Base-by-base conservation (phyloP, 2,113 vertebrate species). In the Carettochelys insculpta region DNA sequence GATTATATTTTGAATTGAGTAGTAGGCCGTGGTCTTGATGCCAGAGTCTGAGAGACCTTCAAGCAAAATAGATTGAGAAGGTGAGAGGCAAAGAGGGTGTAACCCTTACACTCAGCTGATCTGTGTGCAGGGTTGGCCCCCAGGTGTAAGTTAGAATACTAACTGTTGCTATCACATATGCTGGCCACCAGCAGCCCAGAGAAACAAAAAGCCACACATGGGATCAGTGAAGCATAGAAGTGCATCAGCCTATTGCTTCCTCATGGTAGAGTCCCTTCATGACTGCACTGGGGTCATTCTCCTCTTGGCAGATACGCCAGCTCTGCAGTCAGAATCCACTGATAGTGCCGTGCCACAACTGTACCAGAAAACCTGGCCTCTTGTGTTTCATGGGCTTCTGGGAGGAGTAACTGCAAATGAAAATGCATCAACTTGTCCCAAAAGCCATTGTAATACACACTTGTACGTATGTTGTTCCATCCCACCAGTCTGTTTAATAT, bases 231-330 rank as follows among this genome's bases (percentile, higher is more conserved):
- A 82, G 85, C 91, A 85, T 77, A 85, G 88, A 95, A 91, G 71
- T 92, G 89, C 91, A 38, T 52, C 87, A 95, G 95, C 94, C 89
- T 78, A 80, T 68, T 27, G 75, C 78, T 92, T 79, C 43, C 14
- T 77, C 53, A 29, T 3, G 22, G 24, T 17, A 76, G 71, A 77
- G 83, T 31, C 43, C 34, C 10, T 38, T 52, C 25, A 52, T 83
- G 48, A 77, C 1, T 14, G 76, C 43, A 75, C 61, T 77, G 54
- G 83, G 79, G 51, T 75, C 34, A 54, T 76, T 0, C 1, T 3
- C 48, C 78, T 89, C 75, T 58, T 89, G 84, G 79, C 77, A 77
- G 51, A 5, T 38, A 41, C 20, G 1, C 0, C 1, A 53, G 50
- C 75, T 58, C 80, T 85, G 1, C 45, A 83, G 91, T 52, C 75